Percentiles rank a stretch among this genome's conserved stretches.
phyloP scores from a whole-genome alignment of 2,888 invertebrate genomes.

The Rhorus exstirpatorius region DNA sequence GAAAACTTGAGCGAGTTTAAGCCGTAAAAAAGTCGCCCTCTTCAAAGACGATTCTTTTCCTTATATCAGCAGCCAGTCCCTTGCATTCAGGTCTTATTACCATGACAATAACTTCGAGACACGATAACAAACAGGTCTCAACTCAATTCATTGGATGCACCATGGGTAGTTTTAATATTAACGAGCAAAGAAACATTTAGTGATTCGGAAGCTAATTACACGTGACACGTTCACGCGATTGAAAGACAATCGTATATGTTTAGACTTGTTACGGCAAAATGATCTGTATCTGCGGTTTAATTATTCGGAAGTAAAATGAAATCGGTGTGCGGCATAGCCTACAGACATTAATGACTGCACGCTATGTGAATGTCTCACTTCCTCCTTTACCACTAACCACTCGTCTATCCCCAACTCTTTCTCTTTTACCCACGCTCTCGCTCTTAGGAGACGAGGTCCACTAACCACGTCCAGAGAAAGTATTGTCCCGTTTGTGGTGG shows the following conservation, averaged over 20 bases:
- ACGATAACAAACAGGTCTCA: not conserved
- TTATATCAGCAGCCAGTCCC: not conserved
- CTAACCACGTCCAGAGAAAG: conserved; percentile 82
- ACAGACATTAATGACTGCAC: conserved; percentile 70
- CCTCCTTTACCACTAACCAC: conserved; percentile 40
- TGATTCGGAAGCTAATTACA: conserved; percentile 20
- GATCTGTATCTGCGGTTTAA: conserved; percentile 69
- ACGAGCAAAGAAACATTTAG: conserved; percentile 21
- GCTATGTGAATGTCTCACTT: conserved; percentile 58
- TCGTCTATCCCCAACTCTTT: conserved; percentile 50
- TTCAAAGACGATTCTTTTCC: not conserved
- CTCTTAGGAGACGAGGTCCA: conserved; percentile 85
- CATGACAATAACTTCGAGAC: conserved; percentile 28
- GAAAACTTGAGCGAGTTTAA: not conserved
- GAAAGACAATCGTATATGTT: conserved; percentile 48
- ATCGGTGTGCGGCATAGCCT: conserved; percentile 73
- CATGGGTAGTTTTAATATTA: not conserved
- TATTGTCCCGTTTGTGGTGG: conserved; percentile 74
- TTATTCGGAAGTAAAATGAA: conserved; percentile 82
- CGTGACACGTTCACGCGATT: conserved; percentile 57
- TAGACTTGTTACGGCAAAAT: conserved; percentile 36
- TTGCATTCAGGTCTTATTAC: not conserved
- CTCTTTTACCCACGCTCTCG: conserved; percentile 59
- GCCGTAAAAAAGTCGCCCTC: conserved; percentile 1
- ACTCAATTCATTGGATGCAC: conserved; percentile 8